phyloP scores from a whole-genome alignment of 2,113 vertebrate genomes.

The Lepus timidus region DNA sequence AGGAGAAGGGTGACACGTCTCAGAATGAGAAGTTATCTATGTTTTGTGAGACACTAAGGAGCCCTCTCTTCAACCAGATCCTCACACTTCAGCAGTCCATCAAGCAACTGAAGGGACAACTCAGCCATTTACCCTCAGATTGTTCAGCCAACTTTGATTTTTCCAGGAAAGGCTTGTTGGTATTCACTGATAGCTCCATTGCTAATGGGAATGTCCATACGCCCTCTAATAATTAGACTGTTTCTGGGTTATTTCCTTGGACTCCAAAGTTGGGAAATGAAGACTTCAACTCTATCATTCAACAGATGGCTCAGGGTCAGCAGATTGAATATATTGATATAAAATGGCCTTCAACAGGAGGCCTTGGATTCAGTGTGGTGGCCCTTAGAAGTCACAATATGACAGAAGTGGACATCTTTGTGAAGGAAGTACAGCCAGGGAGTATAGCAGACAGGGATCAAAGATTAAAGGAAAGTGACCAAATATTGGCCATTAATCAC shows the following conservation, averaged over 20 bases:
- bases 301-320: slow-evolving; percentile 91
- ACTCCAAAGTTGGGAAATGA: slow-evolving; percentile 82
- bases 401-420: slow-evolving; percentile 92
- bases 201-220: slow-evolving; percentile 82
- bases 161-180: slow-evolving; percentile 94
- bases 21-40: slow-evolving; percentile 91
- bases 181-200: slow-evolving; percentile 90
- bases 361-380: slow-evolving; percentile 97
- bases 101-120: slow-evolving; percentile 94
- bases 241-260: slow-evolving; percentile 76
- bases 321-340: slow-evolving; percentile 92
- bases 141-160: slow-evolving; percentile 93
- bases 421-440: slow-evolving; percentile 95
- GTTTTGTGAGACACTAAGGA: slow-evolving; percentile 91
- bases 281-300: slow-evolving; percentile 91
- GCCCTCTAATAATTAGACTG: slow-evolving; percentile 67
- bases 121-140: slow-evolving; percentile 92
- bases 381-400: slow-evolving; percentile 90
- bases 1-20: slow-evolving; percentile 92
- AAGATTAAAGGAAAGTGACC: slow-evolving; percentile 94
- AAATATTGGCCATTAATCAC: slow-evolving; percentile 96
- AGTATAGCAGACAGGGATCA: slow-evolving; percentile 94
- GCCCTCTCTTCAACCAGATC: slow-evolving; percentile 96
- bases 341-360: slow-evolving; percentile 92
- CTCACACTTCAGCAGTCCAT: slow-evolving; percentile 97